Conservation (phyloP, 2,113 vertebrate genomes). For the Sinocyclocheilus anshuiensis region DNA sequence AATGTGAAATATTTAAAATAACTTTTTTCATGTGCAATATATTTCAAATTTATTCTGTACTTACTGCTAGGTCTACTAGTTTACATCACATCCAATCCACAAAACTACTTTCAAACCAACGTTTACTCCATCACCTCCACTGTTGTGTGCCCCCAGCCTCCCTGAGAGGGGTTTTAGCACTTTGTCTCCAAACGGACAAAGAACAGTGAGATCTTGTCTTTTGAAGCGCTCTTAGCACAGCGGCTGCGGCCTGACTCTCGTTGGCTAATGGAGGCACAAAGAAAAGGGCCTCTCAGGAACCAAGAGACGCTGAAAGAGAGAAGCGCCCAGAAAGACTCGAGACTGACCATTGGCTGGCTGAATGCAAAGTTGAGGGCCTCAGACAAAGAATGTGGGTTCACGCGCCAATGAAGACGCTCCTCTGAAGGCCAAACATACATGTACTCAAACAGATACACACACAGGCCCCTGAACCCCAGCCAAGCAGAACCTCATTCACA, state of each 20-base stretch:
- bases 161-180: conserved; percentile 36
- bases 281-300: conserved; percentile 42
- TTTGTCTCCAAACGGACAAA: conserved; percentile 29
- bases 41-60: background rate
- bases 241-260: conserved; percentile 22
- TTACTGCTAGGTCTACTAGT: background rate
- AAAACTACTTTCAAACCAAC: background rate
- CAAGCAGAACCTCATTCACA: conserved; percentile 38
- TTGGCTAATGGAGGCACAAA: conserved; percentile 43
- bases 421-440: conserved; percentile 47
- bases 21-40: background rate
- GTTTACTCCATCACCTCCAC: conserved; percentile 4
- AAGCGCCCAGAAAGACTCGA: conserved; percentile 34
- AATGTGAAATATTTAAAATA: background rate
- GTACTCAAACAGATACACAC: conserved; percentile 43
- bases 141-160: conserved; percentile 15
- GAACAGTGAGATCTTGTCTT: conserved; percentile 39
- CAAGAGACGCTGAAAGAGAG: conserved; percentile 33
- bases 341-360: conserved; percentile 58
- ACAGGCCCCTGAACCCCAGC: conserved; percentile 16
- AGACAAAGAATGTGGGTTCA: conserved; percentile 53
- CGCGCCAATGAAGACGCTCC: conserved; percentile 47
- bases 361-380: conserved; percentile 56
- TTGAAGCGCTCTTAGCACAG: conserved; percentile 30
- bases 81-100: background rate